phyloP scores from a whole-genome alignment of 2,797 vertebrate genomes.

The Pogoniulus pusillus region DNA sequence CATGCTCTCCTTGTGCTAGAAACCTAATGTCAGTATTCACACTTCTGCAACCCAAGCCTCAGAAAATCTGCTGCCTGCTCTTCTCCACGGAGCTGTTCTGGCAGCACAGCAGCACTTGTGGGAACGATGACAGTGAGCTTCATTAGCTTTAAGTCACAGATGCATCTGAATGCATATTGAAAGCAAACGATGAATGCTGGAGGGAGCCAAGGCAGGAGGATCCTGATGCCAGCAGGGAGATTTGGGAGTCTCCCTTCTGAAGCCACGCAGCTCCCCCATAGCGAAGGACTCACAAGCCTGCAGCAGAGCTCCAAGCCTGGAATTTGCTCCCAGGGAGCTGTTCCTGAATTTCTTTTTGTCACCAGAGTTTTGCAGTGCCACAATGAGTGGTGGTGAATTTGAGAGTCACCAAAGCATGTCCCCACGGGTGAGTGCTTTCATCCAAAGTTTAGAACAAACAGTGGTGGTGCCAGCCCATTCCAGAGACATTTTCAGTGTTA shows the following conservation, averaged over 20 bases:
- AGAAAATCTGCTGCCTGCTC: background rate
- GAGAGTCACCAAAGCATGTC: background rate
- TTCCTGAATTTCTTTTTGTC: constrained; percentile 3
- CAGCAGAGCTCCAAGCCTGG: background rate
- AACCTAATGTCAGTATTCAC: background rate
- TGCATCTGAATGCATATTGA: background rate
- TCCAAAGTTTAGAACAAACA: background rate
- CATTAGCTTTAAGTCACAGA: background rate
- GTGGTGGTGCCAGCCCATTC: constrained; percentile 14
- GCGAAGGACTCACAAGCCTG: background rate
- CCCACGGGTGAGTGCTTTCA: background rate
- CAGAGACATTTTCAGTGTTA: constrained; percentile 11
- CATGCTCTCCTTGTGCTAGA: background rate
- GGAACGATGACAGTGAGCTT: background rate
- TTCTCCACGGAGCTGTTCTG: background rate
- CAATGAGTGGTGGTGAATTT: background rate
- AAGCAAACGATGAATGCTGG: background rate
- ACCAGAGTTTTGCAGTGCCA: constrained; percentile 19
- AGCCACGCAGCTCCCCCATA: background rate
- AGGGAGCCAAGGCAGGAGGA: background rate
- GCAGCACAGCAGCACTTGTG: background rate
- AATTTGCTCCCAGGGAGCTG: constrained; percentile 18
- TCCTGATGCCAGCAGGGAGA: background rate
- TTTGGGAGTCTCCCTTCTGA: background rate
- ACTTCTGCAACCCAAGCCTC: background rate